Conservation (phyloP, 2,113 vertebrate species). For the Ramphastos sulfuratus region DNA sequence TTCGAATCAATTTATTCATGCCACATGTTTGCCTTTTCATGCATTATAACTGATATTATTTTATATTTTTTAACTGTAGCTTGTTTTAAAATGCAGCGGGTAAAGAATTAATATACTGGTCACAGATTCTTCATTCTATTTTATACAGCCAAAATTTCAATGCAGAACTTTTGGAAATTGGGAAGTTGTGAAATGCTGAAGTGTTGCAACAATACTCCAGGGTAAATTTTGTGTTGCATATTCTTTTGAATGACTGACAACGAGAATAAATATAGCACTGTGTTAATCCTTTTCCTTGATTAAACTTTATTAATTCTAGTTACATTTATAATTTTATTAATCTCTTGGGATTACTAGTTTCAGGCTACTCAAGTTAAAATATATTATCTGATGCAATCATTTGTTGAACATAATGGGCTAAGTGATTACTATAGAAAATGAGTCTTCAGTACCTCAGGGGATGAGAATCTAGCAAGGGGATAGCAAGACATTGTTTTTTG, state of each 20-base stretch:
- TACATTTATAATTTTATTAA: conserved; percentile 24
- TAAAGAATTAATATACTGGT: background rate
- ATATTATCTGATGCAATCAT: conserved; percentile 35
- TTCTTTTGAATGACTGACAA: conserved; percentile 5
- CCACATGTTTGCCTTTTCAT: background rate
- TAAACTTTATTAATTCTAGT: conserved; percentile 28
- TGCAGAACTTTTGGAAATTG: background rate
- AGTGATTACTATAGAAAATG: background rate
- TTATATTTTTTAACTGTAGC: background rate
- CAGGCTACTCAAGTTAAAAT: background rate
- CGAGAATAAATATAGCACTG: background rate
- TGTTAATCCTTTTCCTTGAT: background rate
- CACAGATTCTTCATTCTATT: background rate
- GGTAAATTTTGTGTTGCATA: background rate
- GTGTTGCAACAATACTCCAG: background rate
- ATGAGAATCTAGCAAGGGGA: background rate
- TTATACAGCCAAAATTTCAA: background rate
- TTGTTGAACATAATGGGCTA: conserved; percentile 20
- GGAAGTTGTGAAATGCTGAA: background rate
- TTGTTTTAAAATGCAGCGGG: background rate
- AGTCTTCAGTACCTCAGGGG: conserved; percentile 3
- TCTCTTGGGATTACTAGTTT: conserved; percentile 17
- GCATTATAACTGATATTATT: background rate
- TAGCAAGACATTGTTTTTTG: background rate
- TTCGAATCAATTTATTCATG: background rate